A percentile compares a stretch with the other conserved stretches of the same genome.
Evolutionary conservation across 2,113 vertebrate species (phyloP).

Genomic region (Rattus rattus): DNA sequence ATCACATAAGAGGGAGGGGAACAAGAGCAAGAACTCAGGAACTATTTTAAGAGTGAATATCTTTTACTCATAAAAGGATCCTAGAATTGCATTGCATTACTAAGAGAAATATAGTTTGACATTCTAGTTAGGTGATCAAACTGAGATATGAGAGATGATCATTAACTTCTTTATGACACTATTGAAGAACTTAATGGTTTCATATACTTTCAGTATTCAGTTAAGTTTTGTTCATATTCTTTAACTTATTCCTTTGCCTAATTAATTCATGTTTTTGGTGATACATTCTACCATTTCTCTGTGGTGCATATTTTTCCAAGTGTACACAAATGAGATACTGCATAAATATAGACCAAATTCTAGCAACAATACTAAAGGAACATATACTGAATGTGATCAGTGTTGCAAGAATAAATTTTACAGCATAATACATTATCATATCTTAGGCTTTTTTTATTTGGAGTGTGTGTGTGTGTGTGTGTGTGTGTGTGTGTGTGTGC

Average conservation of each 20-base stretch:
- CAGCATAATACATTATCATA: not conserved
- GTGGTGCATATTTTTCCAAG: not conserved
- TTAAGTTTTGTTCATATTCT: not conserved
- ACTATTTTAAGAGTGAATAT: not conserved
- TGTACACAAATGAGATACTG: not conserved
- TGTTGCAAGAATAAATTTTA: not conserved
- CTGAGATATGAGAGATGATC: not conserved
- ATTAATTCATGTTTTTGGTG: not conserved
- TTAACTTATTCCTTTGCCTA: not conserved
- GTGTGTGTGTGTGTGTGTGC: not conserved
- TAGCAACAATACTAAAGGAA: not conserved
- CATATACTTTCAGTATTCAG: not conserved
- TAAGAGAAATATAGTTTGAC: not conserved
- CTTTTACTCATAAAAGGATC: slow-evolving; percentile 58
- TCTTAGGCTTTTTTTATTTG: not conserved
- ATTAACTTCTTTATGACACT: not conserved
- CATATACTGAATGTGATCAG: not conserved
- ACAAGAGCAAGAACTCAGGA: not conserved
- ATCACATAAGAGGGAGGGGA: slow-evolving; percentile 30
- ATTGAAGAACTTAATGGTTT: not conserved
- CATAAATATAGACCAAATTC: not conserved
- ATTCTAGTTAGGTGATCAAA: slow-evolving; percentile 33
- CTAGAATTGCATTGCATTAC: not conserved
- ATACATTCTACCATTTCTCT: not conserved
- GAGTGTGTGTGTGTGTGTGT: too few species aligned